Conservation (phyloP, 2,797 vertebrate species). For the Acipenser oxyrinchus region DNA sequence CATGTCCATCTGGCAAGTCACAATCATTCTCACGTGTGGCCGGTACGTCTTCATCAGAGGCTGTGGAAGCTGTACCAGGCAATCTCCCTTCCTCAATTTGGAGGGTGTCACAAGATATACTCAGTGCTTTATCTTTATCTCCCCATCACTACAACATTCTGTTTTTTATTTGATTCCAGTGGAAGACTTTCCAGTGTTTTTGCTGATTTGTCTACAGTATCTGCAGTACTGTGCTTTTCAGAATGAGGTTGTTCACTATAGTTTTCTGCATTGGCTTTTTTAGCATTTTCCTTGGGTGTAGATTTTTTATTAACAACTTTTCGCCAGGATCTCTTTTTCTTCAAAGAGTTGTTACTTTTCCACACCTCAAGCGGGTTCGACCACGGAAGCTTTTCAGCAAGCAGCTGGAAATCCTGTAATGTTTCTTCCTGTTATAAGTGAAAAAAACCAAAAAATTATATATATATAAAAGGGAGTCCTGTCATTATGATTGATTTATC, state of each 20-base stretch:
- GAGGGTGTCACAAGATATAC: background rate
- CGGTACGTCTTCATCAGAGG: constrained; percentile 21
- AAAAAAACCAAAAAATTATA: constrained; percentile 9
- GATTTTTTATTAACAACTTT: constrained; percentile 38
- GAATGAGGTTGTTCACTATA: constrained; percentile 6
- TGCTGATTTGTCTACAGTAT: constrained; percentile 12
- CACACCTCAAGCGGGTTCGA: constrained; percentile 73
- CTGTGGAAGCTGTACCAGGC: constrained; percentile 18
- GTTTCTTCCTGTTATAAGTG: constrained; percentile 72
- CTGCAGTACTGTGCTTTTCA: constrained; percentile 15
- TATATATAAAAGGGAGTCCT: too few relatives aligned
- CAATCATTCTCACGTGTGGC: constrained; percentile 26
- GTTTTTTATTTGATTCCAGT: constrained; percentile 30
- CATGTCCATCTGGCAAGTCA: constrained; percentile 32
- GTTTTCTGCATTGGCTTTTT: constrained; percentile 7
- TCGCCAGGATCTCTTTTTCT: constrained; percentile 76
- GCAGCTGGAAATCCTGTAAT: constrained; percentile 73
- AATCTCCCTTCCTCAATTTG: constrained; percentile 17
- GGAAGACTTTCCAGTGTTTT: constrained; percentile 15
- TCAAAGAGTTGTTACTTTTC: constrained; percentile 78
- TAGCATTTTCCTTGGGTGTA: constrained; percentile 32
- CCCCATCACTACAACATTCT: constrained; percentile 53
- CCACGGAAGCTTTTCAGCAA: constrained; percentile 80
- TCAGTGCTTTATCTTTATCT: constrained; percentile 50
- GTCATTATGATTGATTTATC: too few relatives aligned